Base-by-base conservation (phyloP, 2,888 invertebrate genomes). In the Orgyia antiqua region DNA sequence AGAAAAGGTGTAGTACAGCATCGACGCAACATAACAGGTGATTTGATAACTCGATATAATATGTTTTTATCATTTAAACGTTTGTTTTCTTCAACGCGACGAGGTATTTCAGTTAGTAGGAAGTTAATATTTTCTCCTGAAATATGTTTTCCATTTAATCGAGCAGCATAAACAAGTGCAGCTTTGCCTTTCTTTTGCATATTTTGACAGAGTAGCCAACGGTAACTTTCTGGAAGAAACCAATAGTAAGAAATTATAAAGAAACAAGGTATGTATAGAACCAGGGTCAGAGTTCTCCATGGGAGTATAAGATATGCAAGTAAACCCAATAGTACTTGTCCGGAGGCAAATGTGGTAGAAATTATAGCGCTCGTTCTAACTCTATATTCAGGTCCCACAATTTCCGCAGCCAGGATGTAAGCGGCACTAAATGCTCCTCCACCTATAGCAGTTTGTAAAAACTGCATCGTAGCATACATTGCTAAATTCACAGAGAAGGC, bases 151-250 rank as follows among this genome's bases (percentile, higher is more conserved):
- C 88, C 88, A 51, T 93, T 93, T 3, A 90, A 70, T 36, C 74
- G 77, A 2, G 93, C 90, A 10, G 92, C 90, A 41, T 77, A 87
- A 21, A 83, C 76, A 27, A 93, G 73, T 5, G 91, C 88, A 3
- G 60, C 61, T 57, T 88, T 89, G 0, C 92, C 93, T 50, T 89
- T 83, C 4, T 88, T 82, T 29, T 87, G 83, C 54, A 89, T 88
- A 27, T 90, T 89, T 61, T 92, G 91, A 27, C 91, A 90, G 2
- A 94, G 69, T 13, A 94, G 76, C 94, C 95, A 95, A 39, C 94
- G 87, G 24, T 91, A 87, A 30, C 93, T 93, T 72, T 93, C 93
- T 0, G 91, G 90, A 17, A 92, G 68, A 15, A 92, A 56, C 90
- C 92, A 92, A 34, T 89, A 87, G 53, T 93, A 92, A 6, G 88